phyloP scores from a whole-genome alignment of 2,797 vertebrate genomes.

The Chiloscyllium punctatum region DNA sequence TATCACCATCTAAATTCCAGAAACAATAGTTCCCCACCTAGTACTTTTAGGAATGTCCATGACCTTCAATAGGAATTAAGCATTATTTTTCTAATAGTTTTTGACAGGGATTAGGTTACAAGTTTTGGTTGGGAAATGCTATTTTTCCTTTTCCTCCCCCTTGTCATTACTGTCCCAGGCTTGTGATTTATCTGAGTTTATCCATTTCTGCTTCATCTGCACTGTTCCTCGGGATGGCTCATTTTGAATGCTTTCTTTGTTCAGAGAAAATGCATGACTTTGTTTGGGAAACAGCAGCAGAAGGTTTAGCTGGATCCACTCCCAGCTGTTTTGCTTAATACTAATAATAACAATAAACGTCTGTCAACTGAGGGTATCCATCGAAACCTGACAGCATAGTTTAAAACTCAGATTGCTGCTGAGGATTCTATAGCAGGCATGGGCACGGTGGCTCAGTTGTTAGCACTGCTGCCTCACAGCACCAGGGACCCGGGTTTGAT shows the following conservation, averaged over 20 bases:
- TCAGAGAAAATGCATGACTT: conserved; percentile 48
- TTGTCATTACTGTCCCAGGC: neutral
- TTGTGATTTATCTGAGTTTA: neutral
- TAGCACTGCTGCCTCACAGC: too few species aligned
- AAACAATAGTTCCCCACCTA: neutral
- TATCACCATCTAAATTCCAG: neutral
- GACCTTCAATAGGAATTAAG: neutral
- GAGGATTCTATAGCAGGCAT: neutral
- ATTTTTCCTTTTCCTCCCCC: neutral
- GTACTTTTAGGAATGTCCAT: neutral
- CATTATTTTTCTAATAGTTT: neutral
- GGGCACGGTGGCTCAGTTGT: too few species aligned
- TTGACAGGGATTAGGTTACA: neutral
- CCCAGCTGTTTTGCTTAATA: conserved; percentile 47
- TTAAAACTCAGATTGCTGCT: neutral
- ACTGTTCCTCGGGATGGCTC: neutral
- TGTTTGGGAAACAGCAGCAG: conserved; percentile 47
- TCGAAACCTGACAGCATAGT: neutral
- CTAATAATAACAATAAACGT: neutral
- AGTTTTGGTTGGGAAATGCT: neutral
- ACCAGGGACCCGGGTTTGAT: too few species aligned
- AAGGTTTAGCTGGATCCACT: conserved; percentile 51
- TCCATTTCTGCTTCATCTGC: neutral
- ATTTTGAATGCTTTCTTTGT: neutral
- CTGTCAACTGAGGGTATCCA: neutral